Base-by-base conservation (phyloP, 1,140 invertebrate species). In the Heliconius himera region DNA sequence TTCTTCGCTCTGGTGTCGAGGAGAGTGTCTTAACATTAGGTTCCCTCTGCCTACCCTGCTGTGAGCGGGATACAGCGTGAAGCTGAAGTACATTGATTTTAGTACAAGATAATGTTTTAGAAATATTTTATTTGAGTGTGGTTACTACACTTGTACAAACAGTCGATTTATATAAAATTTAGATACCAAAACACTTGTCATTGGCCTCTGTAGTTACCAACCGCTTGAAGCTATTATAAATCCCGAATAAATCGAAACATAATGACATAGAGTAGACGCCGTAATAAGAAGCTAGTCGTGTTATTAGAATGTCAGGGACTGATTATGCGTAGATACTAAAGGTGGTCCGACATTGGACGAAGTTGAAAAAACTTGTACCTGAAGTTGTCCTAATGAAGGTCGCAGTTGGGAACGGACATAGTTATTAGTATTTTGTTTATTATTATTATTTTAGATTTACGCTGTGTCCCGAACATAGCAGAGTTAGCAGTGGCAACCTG, bases 351-450 rank as follows among this genome's bases (percentile, higher is more conserved):
- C 76, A 81, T 82, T 83, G 79, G 76, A 80, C 60, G 74, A 81
- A 73, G 76, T 83, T 75, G 80, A 91, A 91, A 91, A 91, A 90
- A 88, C 84, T 85, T 84, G 88, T 90, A 91, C 88, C 89, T 91
- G 88, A 83, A 81, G 82, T 84, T 83, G 83, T 85, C 85, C 85
- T 88, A 87, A 89, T 87, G 86, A 89, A 89, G 88, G 88, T 87
- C 83, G 85, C 76, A 36, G 78, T 78, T 80, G 81, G 71, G 79
- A 76, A 66, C 78, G 76, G 70, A 36, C 75, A 51, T 20, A 51
- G 49, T 51, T 51, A 51, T 46, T 46, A 46, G 41, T 16, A 46
- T 46, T 46, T 46, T 46, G 13, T 46, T 41, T 46, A 16, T 46
- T 46, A 46, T 46, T 46, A 46, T 11, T 5, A 16, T 46, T 46